Conservation (phyloP, 2,888 invertebrate genomes). For the Argynnis bischoffii region DNA sequence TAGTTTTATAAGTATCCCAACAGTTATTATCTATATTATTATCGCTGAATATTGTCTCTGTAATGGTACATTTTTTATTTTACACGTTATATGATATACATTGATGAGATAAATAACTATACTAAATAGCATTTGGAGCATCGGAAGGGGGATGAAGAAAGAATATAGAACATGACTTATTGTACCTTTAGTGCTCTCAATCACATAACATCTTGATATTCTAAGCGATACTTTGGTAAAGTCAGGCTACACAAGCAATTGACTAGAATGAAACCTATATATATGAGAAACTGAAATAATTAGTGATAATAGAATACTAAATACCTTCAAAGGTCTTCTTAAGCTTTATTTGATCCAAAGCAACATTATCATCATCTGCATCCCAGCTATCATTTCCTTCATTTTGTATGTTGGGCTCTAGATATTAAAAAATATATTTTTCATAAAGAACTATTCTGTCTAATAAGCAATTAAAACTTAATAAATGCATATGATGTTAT, state of each 20-base stretch:
- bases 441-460: not conserved
- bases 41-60: constrained; percentile 21
- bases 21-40: constrained; percentile 6
- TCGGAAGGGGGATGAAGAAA: no score
- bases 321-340: constrained; percentile 29
- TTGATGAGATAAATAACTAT: not conserved
- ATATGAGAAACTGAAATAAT: no score
- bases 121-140: no score
- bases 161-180: no score
- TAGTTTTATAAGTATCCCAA: constrained; percentile 5
- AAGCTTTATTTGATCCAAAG: constrained; percentile 36
- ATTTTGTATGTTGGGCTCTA: constrained; percentile 39
- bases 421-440: not conserved
- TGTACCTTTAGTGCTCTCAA: no score
- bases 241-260: no score
- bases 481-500: no score
- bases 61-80: not conserved
- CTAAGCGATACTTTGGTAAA: no score
- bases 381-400: constrained; percentile 64
- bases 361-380: constrained; percentile 64
- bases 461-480: not conserved
- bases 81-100: not conserved
- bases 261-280: no score
- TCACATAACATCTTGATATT: no score
- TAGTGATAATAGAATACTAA: not conserved